A percentile compares a stretch with the other conserved stretches of the same genome.
Evolutionary conservation across 1,140 invertebrate genomes (phyloP).

Genomic region (Oncopodura yosiiana): DNA sequence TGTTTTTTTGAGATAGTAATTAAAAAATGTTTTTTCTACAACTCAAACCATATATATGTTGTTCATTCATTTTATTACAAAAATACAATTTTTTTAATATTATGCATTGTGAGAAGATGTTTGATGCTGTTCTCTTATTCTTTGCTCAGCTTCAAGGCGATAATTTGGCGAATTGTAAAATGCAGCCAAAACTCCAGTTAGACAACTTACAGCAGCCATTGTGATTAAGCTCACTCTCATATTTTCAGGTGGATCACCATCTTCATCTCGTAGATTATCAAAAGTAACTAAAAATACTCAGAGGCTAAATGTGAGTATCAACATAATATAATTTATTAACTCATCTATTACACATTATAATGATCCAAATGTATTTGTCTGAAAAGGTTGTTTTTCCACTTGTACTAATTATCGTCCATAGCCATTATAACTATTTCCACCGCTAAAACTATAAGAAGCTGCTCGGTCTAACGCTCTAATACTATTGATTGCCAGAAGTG

Average conservation of each 20-base stretch:
- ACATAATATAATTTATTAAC: too few species aligned
- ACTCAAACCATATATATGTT: too few species aligned
- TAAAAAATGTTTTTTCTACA: too few species aligned
- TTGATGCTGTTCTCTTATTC: neutral
- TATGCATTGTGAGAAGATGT: too few species aligned
- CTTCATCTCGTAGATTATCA: constrained; percentile 11
- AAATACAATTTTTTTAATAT: too few species aligned
- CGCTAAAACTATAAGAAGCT: constrained; percentile 11
- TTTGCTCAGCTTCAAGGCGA: constrained; percentile 15
- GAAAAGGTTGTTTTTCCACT: too few species aligned
- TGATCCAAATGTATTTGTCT: too few species aligned
- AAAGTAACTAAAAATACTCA: constrained; percentile 16
- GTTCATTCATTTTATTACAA: too few species aligned
- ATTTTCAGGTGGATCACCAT: constrained; percentile 13
- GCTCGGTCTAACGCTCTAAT: constrained; percentile 7
- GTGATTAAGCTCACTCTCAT: constrained; percentile 13
- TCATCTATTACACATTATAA: too few species aligned
- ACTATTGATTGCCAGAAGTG: constrained; percentile 1
- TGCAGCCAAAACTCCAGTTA: neutral
- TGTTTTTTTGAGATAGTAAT: too few species aligned
- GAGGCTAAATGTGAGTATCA: too few species aligned
- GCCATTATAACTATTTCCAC: neutral
- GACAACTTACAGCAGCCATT: neutral
- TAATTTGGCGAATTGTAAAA: constrained; percentile 21
- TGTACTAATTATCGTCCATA: neutral